phyloP scores from a whole-genome alignment of 2,888 invertebrate genomes.

The Campoplex capitator region DNA sequence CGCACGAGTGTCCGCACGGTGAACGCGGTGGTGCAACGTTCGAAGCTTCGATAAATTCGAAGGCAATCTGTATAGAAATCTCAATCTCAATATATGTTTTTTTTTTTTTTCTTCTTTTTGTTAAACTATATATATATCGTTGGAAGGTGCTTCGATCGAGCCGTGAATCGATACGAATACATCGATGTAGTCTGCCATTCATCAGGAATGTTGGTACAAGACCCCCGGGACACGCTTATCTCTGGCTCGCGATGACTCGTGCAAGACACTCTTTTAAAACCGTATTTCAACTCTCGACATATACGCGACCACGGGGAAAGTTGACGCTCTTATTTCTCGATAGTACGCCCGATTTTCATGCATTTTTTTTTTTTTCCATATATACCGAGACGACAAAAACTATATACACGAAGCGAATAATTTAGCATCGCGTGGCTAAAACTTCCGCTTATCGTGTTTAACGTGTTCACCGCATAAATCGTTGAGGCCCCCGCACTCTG shows the following conservation, averaged over 20 bases:
- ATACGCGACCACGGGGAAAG: constrained; percentile 42
- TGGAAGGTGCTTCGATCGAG: constrained; percentile 2
- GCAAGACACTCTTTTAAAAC: constrained; percentile 11
- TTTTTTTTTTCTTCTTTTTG: background rate
- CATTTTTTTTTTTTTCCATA: background rate
- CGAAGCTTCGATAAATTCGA: background rate
- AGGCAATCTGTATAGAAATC: constrained; percentile 18
- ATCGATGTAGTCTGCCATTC: constrained; percentile 33
- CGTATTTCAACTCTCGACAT: constrained; percentile 26
- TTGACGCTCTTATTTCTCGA: constrained; percentile 35
- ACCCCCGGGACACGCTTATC: constrained; percentile 60
- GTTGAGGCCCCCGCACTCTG: background rate
- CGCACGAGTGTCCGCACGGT: constrained; percentile 2
- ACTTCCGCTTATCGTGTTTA: constrained; percentile 36
- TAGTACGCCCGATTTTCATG: background rate
- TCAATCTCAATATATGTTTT: constrained; percentile 34
- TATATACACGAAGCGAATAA: constrained; percentile 33
- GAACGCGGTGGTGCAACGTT: constrained; percentile 7
- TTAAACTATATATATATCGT: background rate
- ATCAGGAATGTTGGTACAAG: constrained; percentile 49
- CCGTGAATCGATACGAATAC: constrained; percentile 40
- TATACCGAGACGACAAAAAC: constrained; percentile 17
- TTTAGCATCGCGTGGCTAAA: constrained; percentile 32
- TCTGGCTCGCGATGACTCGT: constrained; percentile 28
- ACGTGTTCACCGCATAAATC: background rate